Percentiles rank a stretch among this genome's conserved stretches.
Evolutionary conservation across 2,113 vertebrate species (phyloP).

Genomic region (Amazona guildingii): DNA sequence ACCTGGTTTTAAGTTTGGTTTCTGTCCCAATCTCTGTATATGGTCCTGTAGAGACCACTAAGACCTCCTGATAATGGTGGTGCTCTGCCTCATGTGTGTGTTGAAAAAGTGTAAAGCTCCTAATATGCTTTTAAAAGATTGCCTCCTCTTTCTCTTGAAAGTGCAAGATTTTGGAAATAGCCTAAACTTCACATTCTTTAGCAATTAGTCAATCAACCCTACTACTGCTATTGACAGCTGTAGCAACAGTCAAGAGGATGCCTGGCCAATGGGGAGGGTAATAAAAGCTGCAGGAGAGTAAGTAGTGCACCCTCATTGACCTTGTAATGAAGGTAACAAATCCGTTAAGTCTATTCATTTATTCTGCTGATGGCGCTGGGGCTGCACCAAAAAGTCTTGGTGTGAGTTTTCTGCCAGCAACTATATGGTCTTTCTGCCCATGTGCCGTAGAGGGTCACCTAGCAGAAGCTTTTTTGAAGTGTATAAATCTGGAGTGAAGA

Average conservation of each 20-base stretch:
- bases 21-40: neutral
- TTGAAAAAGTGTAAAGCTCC: neutral
- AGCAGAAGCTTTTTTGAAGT: neutral
- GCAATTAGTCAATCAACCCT: neutral
- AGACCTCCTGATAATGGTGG: neutral
- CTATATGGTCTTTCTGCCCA: neutral
- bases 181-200: neutral
- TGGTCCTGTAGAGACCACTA: neutral
- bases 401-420: neutral
- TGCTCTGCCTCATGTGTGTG: neutral
- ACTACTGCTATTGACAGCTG: neutral
- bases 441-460: neutral
- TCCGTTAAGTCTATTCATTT: neutral
- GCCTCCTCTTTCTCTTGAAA: neutral
- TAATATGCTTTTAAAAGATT: neutral
- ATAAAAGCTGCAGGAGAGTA: neutral
- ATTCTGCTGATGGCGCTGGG: neutral
- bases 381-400: neutral
- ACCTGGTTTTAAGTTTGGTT: neutral
- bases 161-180: neutral
- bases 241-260: neutral
- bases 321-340: neutral
- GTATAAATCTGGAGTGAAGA: neutral
- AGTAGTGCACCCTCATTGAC: neutral
- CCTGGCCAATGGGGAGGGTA: neutral